Evolutionary conservation across 2,888 invertebrate species (phyloP).

Genomic region (Trachelus tabidus): DNA sequence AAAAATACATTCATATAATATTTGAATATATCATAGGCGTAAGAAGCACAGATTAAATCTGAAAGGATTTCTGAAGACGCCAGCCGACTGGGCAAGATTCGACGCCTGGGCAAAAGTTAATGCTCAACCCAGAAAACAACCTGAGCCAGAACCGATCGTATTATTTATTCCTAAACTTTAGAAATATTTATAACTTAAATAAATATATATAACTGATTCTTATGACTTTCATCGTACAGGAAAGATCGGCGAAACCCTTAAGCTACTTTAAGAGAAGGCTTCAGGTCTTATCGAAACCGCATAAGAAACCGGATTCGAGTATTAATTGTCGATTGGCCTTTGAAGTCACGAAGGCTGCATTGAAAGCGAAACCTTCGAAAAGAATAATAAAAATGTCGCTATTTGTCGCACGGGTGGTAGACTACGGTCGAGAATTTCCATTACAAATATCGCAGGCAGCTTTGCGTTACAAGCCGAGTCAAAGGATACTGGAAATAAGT

Average conservation of each 20-base stretch:
- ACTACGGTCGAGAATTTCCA: slow-evolving; percentile 34
- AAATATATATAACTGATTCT: background rate
- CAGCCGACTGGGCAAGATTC: slow-evolving; percentile 50
- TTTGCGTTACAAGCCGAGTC: slow-evolving; percentile 37
- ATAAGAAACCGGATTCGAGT: slow-evolving; percentile 7
- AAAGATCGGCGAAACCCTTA: slow-evolving; percentile 40
- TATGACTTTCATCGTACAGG: slow-evolving; percentile 22
- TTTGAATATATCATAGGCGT: slow-evolving; percentile 1
- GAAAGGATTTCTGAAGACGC: slow-evolving; percentile 46
- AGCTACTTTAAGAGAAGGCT: slow-evolving; percentile 34
- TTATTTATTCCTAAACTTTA: slow-evolving; percentile 26
- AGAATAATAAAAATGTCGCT: slow-evolving; percentile 32
- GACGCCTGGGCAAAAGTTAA: slow-evolving; percentile 47
- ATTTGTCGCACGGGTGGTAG: slow-evolving; percentile 22
- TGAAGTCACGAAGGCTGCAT: slow-evolving; percentile 13
- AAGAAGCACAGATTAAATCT: slow-evolving; percentile 25
- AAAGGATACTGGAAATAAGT: slow-evolving; percentile 37
- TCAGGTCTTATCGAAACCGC: slow-evolving; percentile 28
- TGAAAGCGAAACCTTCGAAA: slow-evolving; percentile 22
- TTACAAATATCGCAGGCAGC: slow-evolving; percentile 34
- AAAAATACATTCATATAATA: background rate
- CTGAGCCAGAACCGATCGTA: slow-evolving; percentile 38
- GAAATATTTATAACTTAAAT: background rate
- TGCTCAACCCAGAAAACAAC: slow-evolving; percentile 41
- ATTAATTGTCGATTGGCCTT: slow-evolving; percentile 16